Percentiles rank a stretch among this genome's conserved stretches.
phyloP scores from a whole-genome alignment of 2,797 vertebrate genomes.

The Myiothlypis coronata region DNA sequence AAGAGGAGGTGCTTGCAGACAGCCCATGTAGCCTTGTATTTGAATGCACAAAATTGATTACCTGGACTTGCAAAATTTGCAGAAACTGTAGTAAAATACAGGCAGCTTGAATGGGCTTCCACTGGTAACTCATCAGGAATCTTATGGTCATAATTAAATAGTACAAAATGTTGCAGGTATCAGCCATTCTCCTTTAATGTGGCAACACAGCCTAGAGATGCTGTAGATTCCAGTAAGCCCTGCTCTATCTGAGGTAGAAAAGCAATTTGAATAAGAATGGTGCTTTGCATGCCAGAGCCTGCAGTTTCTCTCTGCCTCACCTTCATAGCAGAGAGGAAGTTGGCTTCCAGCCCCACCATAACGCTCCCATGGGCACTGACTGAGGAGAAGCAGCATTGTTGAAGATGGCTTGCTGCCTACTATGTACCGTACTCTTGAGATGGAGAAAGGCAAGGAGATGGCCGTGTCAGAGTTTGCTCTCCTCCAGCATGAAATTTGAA shows the following conservation, averaged over 20 bases:
- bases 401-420: background rate
- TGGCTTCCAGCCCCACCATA: background rate
- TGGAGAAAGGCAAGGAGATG: background rate
- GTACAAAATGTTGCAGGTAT: background rate
- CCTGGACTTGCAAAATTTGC: background rate
- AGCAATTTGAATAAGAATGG: constrained; percentile 19
- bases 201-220: background rate
- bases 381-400: background rate
- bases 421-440: accelerated
- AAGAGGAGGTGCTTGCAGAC: background rate
- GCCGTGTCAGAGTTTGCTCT: background rate
- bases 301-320: background rate
- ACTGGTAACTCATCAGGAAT: background rate
- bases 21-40: background rate
- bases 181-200: background rate
- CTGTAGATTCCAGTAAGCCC: background rate
- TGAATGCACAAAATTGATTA: background rate
- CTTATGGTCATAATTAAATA: background rate
- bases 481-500: background rate
- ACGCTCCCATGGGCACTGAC: background rate
- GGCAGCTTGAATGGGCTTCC: background rate
- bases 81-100: background rate
- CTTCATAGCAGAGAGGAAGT: background rate
- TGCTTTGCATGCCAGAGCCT: background rate
- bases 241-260: background rate